Conservation (phyloP, 2,113 vertebrate genomes). For the Excalfactoria chinensis region DNA sequence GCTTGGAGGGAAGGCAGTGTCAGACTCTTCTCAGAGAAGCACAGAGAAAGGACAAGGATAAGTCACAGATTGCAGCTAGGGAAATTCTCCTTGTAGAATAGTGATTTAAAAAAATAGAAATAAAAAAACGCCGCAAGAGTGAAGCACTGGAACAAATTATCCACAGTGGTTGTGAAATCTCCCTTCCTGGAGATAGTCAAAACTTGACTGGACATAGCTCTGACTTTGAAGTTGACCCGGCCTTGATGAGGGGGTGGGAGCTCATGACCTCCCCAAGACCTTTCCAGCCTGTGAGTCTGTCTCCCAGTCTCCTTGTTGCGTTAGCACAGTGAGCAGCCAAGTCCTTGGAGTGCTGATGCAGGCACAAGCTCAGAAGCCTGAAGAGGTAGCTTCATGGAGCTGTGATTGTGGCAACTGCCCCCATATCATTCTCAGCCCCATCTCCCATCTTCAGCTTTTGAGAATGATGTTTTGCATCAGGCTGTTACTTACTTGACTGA, state of each 20-base stretch:
- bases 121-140: not conserved
- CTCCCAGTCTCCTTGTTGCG: not conserved
- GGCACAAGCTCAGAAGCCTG: not conserved
- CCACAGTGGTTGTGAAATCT: constrained; percentile 47
- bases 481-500: not conserved
- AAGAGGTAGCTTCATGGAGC: not conserved
- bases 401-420: not conserved
- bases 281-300: not conserved
- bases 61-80: not conserved
- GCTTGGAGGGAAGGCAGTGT: not conserved
- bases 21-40: not conserved
- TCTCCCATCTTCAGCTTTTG: not conserved
- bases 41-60: not conserved
- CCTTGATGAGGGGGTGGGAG: not conserved
- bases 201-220: constrained; percentile 5
- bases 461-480: not conserved
- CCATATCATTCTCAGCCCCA: not conserved
- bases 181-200: constrained; percentile 2
- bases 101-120: not conserved
- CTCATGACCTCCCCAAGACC: not conserved
- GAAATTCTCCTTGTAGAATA: constrained; percentile 14
- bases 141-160: constrained; percentile 40
- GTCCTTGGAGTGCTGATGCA: not conserved
- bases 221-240: constrained; percentile 45
- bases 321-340: not conserved